These are phyloP conservation scores for Boulengeromyrus knoepffleri DNA, from an alignment of 2,113 vertebrate species.

Conservation along the genomic window DNA sequence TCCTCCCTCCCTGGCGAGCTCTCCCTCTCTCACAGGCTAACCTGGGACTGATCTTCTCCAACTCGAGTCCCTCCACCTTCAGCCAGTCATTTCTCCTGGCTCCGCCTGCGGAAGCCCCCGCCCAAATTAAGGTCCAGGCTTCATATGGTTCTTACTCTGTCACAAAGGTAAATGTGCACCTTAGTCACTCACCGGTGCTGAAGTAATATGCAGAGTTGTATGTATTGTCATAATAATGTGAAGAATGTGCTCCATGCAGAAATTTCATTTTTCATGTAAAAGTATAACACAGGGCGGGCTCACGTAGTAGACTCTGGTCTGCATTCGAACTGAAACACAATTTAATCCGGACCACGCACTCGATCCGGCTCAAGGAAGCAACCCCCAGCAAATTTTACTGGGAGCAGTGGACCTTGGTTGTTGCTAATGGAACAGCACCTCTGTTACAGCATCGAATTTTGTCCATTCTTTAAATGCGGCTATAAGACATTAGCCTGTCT, in stretches of 20 bases:
- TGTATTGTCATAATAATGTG: not conserved
- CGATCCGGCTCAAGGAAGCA: not conserved
- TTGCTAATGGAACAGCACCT: not conserved
- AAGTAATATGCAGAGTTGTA: no score
- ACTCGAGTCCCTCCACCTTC: constrained; percentile 56
- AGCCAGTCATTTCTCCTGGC: constrained; percentile 51
- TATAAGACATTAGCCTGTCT: not conserved
- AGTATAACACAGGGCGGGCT: no score
- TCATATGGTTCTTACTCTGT: constrained; percentile 55
- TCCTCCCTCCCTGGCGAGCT: constrained; percentile 44
- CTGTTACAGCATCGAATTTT: not conserved
- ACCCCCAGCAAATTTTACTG: no score
- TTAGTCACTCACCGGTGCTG: not conserved
- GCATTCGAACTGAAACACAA: not conserved
- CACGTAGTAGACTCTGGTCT: not conserved
- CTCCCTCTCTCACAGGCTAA: constrained; percentile 53
- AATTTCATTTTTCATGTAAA: no score
- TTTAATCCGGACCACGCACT: not conserved
- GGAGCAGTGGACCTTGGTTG: no score
- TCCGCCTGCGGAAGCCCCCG: constrained; percentile 24
- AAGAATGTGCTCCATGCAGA: not conserved
- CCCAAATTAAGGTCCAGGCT: constrained; percentile 43
- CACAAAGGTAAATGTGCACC: constrained; percentile 42
- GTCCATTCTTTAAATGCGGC: not conserved
- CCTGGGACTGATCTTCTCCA: constrained; percentile 53